Evolutionary conservation across 2,888 invertebrate genomes (phyloP).

Genomic region (Siphlonurus alternatus): DNA sequence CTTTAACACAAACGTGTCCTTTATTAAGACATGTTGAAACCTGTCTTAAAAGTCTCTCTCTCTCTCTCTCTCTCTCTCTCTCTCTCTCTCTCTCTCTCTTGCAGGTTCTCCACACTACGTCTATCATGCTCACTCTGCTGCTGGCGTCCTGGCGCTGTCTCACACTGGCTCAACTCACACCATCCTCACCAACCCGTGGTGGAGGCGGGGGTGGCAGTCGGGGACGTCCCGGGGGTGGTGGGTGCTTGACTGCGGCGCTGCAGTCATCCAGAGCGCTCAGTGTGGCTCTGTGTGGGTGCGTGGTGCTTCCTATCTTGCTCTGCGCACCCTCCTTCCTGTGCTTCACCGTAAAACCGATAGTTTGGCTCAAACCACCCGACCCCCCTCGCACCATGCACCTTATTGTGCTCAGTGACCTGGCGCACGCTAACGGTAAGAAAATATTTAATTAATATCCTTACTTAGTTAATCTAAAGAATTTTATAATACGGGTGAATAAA

Average conservation of each 20-base stretch:
- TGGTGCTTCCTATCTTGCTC: neutral
- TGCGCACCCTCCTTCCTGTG: neutral
- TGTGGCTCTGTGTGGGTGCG: neutral
- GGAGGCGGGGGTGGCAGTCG: neutral
- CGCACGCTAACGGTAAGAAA: neutral
- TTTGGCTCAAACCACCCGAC: neutral
- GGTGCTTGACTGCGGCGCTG: neutral
- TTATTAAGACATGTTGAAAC: no score
- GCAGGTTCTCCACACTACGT: slow-evolving; percentile 60
- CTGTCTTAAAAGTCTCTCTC: no score
- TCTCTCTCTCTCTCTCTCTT: neutral
- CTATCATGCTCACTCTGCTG: slow-evolving; percentile 62
- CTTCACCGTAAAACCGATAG: neutral
- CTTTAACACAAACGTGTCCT: no score
- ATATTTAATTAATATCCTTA: neutral
- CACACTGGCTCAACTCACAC: neutral
- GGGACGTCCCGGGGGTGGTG: neutral
- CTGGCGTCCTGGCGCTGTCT: slow-evolving; percentile 57
- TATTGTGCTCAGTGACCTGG: neutral
- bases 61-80: no score
- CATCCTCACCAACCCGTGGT: neutral
- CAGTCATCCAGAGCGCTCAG: neutral
- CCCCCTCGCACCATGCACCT: neutral
- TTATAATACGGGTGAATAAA: no score
- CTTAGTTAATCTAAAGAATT: neutral